Conservation (phyloP, 1,140 invertebrate genomes). For the Harpegnathos saltator region DNA sequence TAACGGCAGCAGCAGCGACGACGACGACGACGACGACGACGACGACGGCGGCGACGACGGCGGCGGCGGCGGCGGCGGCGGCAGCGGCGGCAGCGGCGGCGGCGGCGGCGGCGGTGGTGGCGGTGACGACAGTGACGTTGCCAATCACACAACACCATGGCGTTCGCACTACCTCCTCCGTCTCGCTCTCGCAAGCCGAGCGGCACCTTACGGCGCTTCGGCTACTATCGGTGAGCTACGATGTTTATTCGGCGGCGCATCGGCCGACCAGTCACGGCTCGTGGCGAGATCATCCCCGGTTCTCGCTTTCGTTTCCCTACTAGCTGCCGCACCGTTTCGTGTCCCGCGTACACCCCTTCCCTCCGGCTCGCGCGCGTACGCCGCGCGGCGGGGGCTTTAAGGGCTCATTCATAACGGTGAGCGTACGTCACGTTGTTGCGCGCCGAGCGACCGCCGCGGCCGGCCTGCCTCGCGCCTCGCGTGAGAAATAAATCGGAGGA, state of each 20-base stretch:
- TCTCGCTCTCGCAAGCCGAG: constrained; percentile 69
- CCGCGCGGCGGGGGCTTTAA: constrained; percentile 13
- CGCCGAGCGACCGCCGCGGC: too few relatives aligned
- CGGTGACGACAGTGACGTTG: constrained; percentile 80
- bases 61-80: neutral
- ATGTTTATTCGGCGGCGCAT: constrained; percentile 82
- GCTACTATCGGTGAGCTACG: constrained; percentile 83
- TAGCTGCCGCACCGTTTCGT: constrained; percentile 43
- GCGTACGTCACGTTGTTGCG: too few relatives aligned
- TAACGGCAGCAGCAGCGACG: neutral
- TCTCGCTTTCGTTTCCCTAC: constrained; percentile 68
- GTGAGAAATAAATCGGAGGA: too few relatives aligned
- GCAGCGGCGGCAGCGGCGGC: constrained; percentile 76
- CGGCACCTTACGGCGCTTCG: constrained; percentile 78
- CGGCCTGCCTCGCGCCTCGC: too few relatives aligned
- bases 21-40: constrained; percentile 3
- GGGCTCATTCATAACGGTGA: neutral
- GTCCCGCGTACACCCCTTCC: neutral
- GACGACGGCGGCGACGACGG: too few relatives aligned
- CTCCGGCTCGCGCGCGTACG: neutral
- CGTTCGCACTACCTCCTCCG: constrained; percentile 73
- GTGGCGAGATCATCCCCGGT: constrained; percentile 73
- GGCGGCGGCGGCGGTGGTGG: constrained; percentile 19
- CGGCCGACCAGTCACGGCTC: constrained; percentile 77
- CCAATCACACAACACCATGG: constrained; percentile 79